phyloP scores from a whole-genome alignment of 1,140 invertebrate species.

The Thaumatotibia leucotreta region DNA sequence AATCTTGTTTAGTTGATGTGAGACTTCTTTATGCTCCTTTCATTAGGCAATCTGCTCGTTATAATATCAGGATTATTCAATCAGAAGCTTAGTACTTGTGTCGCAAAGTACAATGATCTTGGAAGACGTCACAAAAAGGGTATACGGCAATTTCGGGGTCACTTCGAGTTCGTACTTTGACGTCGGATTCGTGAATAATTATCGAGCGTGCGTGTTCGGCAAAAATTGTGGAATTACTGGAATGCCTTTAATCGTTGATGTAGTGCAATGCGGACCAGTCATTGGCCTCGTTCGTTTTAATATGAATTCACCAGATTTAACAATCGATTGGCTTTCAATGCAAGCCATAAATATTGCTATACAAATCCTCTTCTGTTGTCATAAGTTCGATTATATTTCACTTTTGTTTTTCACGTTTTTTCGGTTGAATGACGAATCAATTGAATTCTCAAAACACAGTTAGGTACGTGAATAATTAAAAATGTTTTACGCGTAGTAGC shows the following conservation, averaged over 20 bases:
- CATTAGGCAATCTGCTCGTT: no score
- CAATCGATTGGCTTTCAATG: neutral
- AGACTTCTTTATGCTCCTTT: no score
- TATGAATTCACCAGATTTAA: neutral
- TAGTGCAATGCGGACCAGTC: neutral
- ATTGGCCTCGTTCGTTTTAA: neutral
- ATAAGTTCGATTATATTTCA: neutral
- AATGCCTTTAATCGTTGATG: neutral
- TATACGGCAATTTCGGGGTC: neutral
- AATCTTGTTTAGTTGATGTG: no score
- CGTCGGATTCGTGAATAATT: neutral
- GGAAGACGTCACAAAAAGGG: neutral
- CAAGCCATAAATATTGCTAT: neutral
- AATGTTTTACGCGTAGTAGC: neutral
- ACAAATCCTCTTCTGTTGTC: neutral
- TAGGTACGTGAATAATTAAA: neutral
- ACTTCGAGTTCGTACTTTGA: neutral
- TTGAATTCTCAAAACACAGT: neutral
- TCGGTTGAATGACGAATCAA: neutral
- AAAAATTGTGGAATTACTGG: no score
- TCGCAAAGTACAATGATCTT: neutral
- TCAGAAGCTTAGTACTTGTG: neutral
- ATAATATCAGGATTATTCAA: no score
- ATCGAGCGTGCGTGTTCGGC: neutral
- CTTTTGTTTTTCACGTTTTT: neutral